Evolutionary conservation across 2,113 vertebrate species (phyloP).

Genomic region (Pterophyllum scalare): DNA sequence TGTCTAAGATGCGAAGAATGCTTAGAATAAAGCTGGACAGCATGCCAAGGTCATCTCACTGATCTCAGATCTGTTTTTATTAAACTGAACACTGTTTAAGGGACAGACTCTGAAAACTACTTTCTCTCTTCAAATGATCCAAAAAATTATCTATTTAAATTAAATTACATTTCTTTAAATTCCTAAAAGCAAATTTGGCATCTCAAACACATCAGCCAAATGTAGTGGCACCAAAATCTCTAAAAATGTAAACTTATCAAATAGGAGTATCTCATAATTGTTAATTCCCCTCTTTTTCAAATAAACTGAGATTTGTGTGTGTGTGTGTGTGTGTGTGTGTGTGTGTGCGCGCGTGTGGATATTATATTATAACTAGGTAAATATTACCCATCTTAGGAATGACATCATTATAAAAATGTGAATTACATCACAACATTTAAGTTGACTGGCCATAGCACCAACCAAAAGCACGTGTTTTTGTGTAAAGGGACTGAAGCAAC

Average conservation of each 20-base stretch:
- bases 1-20: not conserved
- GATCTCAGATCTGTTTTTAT: conserved; percentile 20
- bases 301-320: not conserved
- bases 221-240: conserved; percentile 46
- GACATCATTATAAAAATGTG: conserved; percentile 38
- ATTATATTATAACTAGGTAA: conserved; percentile 34
- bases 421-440: conserved; percentile 36
- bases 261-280: not conserved
- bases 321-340: too few species aligned
- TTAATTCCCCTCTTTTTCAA: not conserved
- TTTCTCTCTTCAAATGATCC: not conserved
- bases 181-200: conserved; percentile 56
- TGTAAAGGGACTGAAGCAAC: conserved; percentile 62
- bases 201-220: conserved; percentile 44
- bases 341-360: too few species aligned
- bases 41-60: not conserved
- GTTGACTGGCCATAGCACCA: conserved; percentile 63
- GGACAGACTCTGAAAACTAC: not conserved
- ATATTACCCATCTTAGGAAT: conserved; percentile 45
- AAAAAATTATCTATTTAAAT: not conserved
- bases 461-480: conserved; percentile 57
- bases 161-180: not conserved
- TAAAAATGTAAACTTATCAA: conserved; percentile 30
- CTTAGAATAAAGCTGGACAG: not conserved
- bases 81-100: not conserved